A percentile compares a stretch with the other conserved stretches of the same genome.
These are phyloP conservation scores for Acromyrmex charruanus DNA, from an alignment of 1,140 invertebrate genomes.

Conservation along the genomic window DNA sequence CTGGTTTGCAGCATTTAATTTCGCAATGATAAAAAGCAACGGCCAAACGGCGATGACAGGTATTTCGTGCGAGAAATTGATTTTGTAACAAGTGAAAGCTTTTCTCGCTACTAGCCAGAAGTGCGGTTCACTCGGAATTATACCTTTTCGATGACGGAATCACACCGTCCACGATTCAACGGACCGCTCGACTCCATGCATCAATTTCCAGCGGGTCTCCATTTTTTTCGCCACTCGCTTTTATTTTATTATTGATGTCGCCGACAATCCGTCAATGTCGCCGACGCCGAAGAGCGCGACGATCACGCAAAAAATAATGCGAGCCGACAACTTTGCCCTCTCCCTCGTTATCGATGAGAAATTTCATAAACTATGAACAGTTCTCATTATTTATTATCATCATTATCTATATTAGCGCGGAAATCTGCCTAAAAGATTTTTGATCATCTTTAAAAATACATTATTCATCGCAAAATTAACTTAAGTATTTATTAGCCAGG, in stretches of 20 bases:
- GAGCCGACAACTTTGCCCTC: conserved; percentile 8
- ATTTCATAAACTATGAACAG: conserved; percentile 32
- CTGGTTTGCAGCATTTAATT: conserved; percentile 23
- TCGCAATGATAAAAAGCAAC: conserved; percentile 23
- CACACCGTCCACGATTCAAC: conserved; percentile 21
- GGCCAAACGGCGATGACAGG: conserved; percentile 16
- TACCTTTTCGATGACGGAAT: conserved; percentile 42
- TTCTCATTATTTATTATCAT: conserved; percentile 7
- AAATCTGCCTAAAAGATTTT: not conserved
- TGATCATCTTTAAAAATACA: not conserved
- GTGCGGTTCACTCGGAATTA: conserved; percentile 48
- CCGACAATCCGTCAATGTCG: conserved; percentile 68
- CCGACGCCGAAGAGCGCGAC: conserved; percentile 42
- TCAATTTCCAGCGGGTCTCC: conserved; percentile 43
- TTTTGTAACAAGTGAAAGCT: conserved; percentile 54
- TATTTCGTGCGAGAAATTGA: conserved; percentile 47
- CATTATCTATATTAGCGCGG: not conserved
- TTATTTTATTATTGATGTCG: conserved; percentile 69
- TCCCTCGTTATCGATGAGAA: not conserved
- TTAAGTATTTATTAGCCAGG: not conserved
- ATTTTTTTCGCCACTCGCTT: conserved; percentile 63
- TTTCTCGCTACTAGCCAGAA: conserved; percentile 20
- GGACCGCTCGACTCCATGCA: conserved; percentile 49
- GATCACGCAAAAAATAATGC: conserved; percentile 60
- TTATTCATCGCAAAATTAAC: not conserved